A percentile compares a stretch with the other conserved stretches of the same genome.
phyloP scores from a whole-genome alignment of 2,888 invertebrate genomes.

The Patella pellucida region DNA sequence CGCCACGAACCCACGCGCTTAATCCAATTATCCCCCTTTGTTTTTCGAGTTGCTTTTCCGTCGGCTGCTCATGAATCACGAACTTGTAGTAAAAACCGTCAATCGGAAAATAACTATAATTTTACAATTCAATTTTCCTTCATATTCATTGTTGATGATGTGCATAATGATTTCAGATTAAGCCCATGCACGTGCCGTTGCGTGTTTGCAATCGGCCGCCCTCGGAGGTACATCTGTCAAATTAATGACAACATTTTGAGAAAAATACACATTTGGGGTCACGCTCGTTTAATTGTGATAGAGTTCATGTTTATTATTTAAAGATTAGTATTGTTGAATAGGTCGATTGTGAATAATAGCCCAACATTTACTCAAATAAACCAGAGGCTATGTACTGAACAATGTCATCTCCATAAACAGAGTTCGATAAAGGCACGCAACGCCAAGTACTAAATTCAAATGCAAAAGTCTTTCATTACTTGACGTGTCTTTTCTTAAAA shows the following conservation, averaged over 20 bases:
- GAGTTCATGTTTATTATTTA: conserved; percentile 1
- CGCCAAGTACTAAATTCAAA: too few relatives aligned
- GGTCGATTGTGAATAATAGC: too few relatives aligned
- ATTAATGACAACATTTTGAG: conserved; percentile 7
- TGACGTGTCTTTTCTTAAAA: too few relatives aligned
- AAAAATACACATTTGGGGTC: conserved; percentile 9
- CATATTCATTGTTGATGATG: conserved; percentile 1
- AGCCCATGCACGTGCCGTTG: not conserved
- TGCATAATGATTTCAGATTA: conserved; percentile 11
- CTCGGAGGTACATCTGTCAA: conserved; percentile 1
- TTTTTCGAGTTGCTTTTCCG: not conserved
- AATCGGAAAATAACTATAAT: conserved; percentile 3
- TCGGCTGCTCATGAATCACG: not conserved
- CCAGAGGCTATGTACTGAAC: too few relatives aligned
- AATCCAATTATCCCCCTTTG: conserved; percentile 10
- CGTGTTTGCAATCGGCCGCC: not conserved
- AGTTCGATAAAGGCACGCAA: too few relatives aligned
- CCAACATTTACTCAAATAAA: too few relatives aligned
- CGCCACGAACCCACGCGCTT: not conserved
- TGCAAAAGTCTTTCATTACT: too few relatives aligned
- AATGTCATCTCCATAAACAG: too few relatives aligned
- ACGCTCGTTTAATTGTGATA: not conserved
- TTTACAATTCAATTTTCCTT: not conserved
- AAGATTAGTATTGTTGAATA: not conserved
- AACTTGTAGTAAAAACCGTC: not conserved